Conservation (phyloP, 2,888 invertebrate genomes). For the Periphyllus acericola region DNA sequence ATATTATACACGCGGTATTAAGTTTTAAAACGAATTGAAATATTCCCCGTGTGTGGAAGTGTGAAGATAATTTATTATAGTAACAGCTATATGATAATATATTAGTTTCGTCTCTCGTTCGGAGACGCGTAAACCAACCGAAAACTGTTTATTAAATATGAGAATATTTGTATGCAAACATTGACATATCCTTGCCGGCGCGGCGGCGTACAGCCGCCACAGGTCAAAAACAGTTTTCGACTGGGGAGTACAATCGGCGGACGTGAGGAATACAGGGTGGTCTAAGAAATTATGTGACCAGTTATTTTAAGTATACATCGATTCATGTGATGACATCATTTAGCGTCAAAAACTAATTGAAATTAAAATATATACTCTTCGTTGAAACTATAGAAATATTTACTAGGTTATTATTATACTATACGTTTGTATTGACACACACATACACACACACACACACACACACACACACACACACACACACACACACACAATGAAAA, state of each 20-base stretch:
- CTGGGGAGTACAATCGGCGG: conserved; percentile 53
- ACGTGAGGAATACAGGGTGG: conserved; percentile 54
- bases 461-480: too few relatives aligned
- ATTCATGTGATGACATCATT: background rate
- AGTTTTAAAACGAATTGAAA: too few relatives aligned
- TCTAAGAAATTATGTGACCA: conserved; percentile 52
- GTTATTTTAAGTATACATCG: conserved; percentile 8
- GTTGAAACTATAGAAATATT: background rate
- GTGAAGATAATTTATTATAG: too few relatives aligned
- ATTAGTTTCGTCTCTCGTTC: background rate
- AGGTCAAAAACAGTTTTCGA: conserved; percentile 27
- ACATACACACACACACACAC: too few relatives aligned
- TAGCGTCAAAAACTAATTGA: background rate
- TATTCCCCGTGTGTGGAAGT: too few relatives aligned
- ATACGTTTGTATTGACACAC: too few relatives aligned
- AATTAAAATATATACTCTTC: background rate
- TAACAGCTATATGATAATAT: too few relatives aligned
- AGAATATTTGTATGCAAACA: conserved; percentile 53
- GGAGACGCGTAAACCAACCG: background rate
- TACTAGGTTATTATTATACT: too few relatives aligned
- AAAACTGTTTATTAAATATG: conserved; percentile 18
- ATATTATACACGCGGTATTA: too few relatives aligned
- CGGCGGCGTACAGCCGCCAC: background rate
- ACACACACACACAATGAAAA: background rate
- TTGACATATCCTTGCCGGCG: conserved; percentile 45